These are phyloP conservation scores for Poecile montanus DNA, from an alignment of 2,797 vertebrate genomes.

Conservation along the genomic window DNA sequence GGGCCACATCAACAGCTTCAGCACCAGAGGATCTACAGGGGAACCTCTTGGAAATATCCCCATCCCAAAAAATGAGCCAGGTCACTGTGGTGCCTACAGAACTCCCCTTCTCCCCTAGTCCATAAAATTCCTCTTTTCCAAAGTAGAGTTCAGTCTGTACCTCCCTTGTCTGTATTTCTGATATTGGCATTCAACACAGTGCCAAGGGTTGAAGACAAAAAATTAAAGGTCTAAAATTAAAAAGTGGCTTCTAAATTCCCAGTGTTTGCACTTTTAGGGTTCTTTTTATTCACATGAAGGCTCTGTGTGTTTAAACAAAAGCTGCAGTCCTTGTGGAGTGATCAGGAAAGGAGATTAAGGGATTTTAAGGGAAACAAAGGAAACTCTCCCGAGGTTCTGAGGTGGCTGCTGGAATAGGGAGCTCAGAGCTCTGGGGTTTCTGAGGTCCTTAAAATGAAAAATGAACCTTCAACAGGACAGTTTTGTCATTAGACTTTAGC, in stretches of 20 bases:
- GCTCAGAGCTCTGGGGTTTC: not conserved
- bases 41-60: not conserved
- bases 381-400: not conserved
- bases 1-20: not conserved
- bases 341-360: not conserved
- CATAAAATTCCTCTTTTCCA: not conserved
- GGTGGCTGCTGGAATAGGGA: not conserved
- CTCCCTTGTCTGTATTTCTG: not conserved
- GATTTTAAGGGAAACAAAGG: accelerated
- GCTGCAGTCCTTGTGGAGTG: not conserved
- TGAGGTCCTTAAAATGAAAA: not conserved
- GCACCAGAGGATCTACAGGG: not conserved
- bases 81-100: not conserved
- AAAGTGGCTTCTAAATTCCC: not conserved
- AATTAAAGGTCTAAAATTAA: not conserved
- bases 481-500: not conserved
- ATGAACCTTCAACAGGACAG: not conserved
- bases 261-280: not conserved
- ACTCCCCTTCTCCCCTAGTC: not conserved
- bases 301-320: not conserved
- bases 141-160: not conserved
- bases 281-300: not conserved
- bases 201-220: not conserved
- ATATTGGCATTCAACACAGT: not conserved
- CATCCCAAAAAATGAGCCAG: not conserved